Percentiles rank a stretch among this genome's conserved stretches.
phyloP scores from a whole-genome alignment of 2,888 invertebrate species.

The Polia nebulosa region DNA sequence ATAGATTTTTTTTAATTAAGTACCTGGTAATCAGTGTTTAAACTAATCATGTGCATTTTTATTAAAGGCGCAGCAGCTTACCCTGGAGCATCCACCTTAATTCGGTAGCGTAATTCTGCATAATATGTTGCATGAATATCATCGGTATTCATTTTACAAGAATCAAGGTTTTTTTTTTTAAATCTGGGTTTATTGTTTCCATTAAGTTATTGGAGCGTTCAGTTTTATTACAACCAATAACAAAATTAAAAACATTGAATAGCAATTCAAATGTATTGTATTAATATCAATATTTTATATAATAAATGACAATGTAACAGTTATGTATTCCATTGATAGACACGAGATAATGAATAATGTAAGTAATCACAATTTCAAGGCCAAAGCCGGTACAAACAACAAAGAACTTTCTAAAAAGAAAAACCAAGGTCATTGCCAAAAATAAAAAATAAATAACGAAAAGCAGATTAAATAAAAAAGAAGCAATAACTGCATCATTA shows the following conservation, averaged over 20 bases:
- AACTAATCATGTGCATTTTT: no score
- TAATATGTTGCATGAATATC: slow-evolving; percentile 5
- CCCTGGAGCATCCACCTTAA: no score
- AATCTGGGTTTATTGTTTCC: slow-evolving; percentile 5
- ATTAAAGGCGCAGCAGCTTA: no score
- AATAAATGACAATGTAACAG: background rate
- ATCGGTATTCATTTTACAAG: background rate
- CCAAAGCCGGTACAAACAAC: background rate
- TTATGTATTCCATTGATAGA: background rate
- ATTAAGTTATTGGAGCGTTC: background rate
- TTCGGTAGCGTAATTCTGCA: background rate
- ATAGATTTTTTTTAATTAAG: no score
- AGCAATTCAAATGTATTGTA: background rate
- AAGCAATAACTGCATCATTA: slow-evolving; percentile 2
- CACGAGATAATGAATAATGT: background rate
- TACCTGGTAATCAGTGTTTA: no score
- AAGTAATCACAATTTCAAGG: background rate
- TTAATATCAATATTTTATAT: background rate
- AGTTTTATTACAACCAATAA: background rate
- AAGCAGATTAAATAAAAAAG: background rate
- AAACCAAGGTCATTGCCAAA: slow-evolving; percentile 19
- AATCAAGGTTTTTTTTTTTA: background rate
- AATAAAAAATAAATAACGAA: background rate
- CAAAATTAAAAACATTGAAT: background rate
- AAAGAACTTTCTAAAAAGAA: background rate